These are phyloP conservation scores for Hoplodrina ambigua DNA, from an alignment of 2,888 invertebrate species.

Conservation along the genomic window DNA sequence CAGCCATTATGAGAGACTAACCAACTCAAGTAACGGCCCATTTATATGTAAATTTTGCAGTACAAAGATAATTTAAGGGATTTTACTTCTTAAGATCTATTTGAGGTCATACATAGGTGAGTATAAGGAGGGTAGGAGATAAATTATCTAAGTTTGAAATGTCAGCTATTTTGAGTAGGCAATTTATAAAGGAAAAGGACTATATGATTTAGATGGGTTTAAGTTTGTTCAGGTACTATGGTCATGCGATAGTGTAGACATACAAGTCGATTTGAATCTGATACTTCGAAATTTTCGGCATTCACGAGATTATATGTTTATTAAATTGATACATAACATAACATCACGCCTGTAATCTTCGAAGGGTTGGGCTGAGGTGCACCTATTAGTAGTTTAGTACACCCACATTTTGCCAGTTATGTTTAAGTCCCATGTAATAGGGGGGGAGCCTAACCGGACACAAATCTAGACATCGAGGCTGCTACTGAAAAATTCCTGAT, in stretches of 20 bases:
- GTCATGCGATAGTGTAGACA: neutral
- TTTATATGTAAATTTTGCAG: conserved; percentile 84
- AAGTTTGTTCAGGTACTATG: neutral
- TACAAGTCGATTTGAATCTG: neutral
- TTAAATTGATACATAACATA: too few species aligned
- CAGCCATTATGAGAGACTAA: conserved; percentile 78
- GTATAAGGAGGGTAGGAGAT: conserved; percentile 45
- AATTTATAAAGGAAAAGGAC: conserved; percentile 17
- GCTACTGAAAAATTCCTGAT: too few species aligned
- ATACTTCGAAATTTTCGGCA: neutral
- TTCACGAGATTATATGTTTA: too few species aligned
- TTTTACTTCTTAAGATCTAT: conserved; percentile 71
- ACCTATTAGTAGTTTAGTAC: too few species aligned
- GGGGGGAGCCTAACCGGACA: too few species aligned
- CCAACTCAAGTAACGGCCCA: conserved; percentile 80
- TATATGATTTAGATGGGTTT: neutral
- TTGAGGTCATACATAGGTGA: conserved; percentile 55
- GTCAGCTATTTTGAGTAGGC: conserved; percentile 27
- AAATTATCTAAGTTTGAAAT: conserved; percentile 47
- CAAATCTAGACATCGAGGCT: too few species aligned
- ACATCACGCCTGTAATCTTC: too few species aligned
- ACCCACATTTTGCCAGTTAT: too few species aligned
- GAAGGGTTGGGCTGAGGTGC: too few species aligned
- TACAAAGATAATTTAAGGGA: conserved; percentile 78
- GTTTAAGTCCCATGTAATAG: too few species aligned